Evolutionary conservation across 92 coral and sea anemone genomes (phyloP).

Genomic region (Zoanthus sansibaricus): DNA sequence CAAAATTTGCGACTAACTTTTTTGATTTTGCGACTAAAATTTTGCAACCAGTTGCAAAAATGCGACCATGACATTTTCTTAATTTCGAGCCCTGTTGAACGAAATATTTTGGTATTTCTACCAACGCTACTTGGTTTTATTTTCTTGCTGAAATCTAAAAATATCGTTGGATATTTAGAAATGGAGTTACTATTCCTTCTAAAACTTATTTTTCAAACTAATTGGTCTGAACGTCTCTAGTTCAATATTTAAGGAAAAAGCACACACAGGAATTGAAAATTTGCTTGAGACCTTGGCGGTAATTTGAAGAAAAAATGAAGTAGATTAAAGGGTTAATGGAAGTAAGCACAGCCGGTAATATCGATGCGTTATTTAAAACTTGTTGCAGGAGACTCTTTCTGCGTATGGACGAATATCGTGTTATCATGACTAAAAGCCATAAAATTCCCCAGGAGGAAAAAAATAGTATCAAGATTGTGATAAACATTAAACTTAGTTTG

Average conservation of each 20-base stretch:
- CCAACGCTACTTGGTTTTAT: too few species aligned
- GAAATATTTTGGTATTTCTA: too few species aligned
- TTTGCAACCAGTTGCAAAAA: too few species aligned
- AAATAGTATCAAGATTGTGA: background rate
- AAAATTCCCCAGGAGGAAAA: background rate
- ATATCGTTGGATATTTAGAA: too few species aligned
- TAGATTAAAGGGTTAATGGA: conserved; percentile 13
- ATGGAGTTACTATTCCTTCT: too few species aligned
- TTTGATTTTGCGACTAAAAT: too few species aligned
- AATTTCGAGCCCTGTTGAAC: too few species aligned
- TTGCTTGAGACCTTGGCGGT: conserved; percentile 10
- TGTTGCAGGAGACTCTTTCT: background rate
- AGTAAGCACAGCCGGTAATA: background rate
- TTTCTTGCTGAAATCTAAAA: too few species aligned
- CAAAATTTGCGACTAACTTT: too few species aligned
- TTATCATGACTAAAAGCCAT: background rate
- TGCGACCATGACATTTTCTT: too few species aligned
- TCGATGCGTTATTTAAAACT: background rate
- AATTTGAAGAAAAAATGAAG: conserved; percentile 8
- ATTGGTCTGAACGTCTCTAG: background rate
- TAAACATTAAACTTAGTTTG: background rate
- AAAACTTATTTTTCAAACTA: background rate
- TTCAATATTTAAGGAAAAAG: background rate
- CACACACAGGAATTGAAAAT: background rate
- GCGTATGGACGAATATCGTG: background rate